Conservation (phyloP, 2,888 invertebrate species). For the Andrena flavipes region DNA sequence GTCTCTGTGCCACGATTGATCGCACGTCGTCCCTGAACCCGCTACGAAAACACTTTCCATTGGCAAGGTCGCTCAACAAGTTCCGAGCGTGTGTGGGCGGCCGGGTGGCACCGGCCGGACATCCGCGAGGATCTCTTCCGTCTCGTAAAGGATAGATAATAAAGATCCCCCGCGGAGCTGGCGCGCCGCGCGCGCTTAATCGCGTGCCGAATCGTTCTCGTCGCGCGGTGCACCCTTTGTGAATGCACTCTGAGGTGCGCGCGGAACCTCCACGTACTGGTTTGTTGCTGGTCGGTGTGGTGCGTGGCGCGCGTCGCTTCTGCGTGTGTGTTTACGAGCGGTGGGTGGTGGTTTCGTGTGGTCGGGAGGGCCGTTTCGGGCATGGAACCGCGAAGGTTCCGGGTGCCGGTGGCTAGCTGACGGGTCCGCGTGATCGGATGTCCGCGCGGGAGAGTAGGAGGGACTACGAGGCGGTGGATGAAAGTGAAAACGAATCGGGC, state of each 20-base stretch:
- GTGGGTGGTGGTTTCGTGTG: slow-evolving; percentile 59
- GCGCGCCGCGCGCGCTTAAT: slow-evolving; percentile 20
- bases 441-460: slow-evolving; percentile 49
- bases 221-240: slow-evolving; percentile 4
- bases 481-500: slow-evolving; percentile 71
- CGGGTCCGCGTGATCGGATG: slow-evolving; percentile 56
- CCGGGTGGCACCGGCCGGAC: neutral
- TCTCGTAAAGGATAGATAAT: neutral
- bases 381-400: slow-evolving; percentile 63
- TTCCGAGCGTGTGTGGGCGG: slow-evolving; percentile 40
- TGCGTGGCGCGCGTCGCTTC: neutral
- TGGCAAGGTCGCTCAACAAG: slow-evolving; percentile 66
- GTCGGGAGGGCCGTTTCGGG: slow-evolving; percentile 33
- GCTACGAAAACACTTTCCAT: slow-evolving; percentile 47
- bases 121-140: neutral
- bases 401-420: slow-evolving; percentile 62
- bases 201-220: slow-evolving; percentile 12
- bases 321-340: slow-evolving; percentile 37
- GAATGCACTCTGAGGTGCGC: slow-evolving; percentile 6
- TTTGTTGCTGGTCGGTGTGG: neutral
- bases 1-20: slow-evolving; percentile 67
- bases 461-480: slow-evolving; percentile 62
- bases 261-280: neutral
- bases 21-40: slow-evolving; percentile 58
- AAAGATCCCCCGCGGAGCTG: slow-evolving; percentile 7